Base-by-base conservation (phyloP, 1,140 invertebrate species). In the Polypedilum pembai region DNA sequence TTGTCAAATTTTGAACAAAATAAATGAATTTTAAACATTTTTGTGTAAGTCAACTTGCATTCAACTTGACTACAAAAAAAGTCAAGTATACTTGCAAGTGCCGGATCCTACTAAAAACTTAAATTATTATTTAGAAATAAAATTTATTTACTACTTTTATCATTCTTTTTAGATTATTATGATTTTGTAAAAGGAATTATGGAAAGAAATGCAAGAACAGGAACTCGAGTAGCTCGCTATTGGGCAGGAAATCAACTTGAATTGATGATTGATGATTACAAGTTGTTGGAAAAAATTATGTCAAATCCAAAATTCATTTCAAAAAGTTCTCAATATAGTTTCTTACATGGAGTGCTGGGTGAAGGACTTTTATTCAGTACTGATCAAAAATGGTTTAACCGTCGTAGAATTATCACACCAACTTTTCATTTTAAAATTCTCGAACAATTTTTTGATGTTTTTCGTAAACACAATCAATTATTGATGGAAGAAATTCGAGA, bases 391-490 rank as follows among this genome's bases (percentile, higher is more conserved):
- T 93, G 91, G 91, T 84, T 85, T 40, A 77, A 76, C 0, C 81
- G 89, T 63, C 82, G 92, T 12, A 91, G 90, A 80, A 78, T 93
- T 63, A 79, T 93, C 5, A 92, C 92, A 0, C 90, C 92, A 3
- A 88, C 89, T 0, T 93, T 93, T 78, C 92, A 93, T 81, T 91
- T 90, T 79, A 86, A 86, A 75, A 89, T 94, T 24, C 79, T 93
- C 7, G 86, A 91, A 74, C 84, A 88, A 74, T 93, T 92, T 78
- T 76, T 91, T 3, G 83, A 86, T 7, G 85, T 80, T 75, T 90
- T 77, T 73, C 81, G 76, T 40, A 82, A 75, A 76, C 87, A 79
- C 80, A 78, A 81, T 1, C 41, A 76, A n/a, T 79, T 82, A 76
- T 85, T 93, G 76, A 87, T 90, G 75, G 84, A 89, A 78, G 86